Evolutionary conservation across 2,888 invertebrate species (phyloP), one percentile per base, ranked within the genome.

Genomic region (Drosophila recens): DNA sequence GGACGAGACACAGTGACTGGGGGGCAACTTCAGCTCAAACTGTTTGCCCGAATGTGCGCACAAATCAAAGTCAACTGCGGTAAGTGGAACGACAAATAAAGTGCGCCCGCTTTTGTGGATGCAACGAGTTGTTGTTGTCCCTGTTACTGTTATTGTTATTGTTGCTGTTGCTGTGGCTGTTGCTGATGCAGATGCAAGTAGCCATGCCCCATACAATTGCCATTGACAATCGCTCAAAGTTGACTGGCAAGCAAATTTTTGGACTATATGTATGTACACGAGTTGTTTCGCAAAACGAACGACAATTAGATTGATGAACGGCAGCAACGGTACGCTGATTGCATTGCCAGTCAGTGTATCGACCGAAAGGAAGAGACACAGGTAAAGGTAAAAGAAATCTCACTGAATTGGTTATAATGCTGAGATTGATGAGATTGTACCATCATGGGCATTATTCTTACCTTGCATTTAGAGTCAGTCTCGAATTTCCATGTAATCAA

Each of bases 41-140:
- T 67, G 71, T 75, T 71, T 75, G 65, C 59, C 51, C 42, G 67
- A 65, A 72, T 62, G 59, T 51, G 62, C 78, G 66, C 79, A 79
- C 80, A 82, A 80, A 82, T 82, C 81, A 82, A 82, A 73, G 72
- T 82, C 81, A 78, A 71, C 59, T 73, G 83, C 80, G 75, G 83
- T 72, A 82, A 81, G 72, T 80, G 83, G 70, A 73, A 69, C 73
- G 68, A 80, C 83, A 82, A 80, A 80, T 80, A 81, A 78, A 81
- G 75, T 78, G 71, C 71, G 53, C 54, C 59, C 64, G 54, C 51
- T 48, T n/a, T 51, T 68, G 62, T 70, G 58, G 43, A 53, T 53
- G 49, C 61, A 52, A 51, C 54, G 57, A 36, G 45, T 57, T 42
- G 54, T 43, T 54, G 17, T 30, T 48, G 36, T 34, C 34, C 33